Conservation (phyloP, 2,797 vertebrate species). For the Myiotriccus ornatus region DNA sequence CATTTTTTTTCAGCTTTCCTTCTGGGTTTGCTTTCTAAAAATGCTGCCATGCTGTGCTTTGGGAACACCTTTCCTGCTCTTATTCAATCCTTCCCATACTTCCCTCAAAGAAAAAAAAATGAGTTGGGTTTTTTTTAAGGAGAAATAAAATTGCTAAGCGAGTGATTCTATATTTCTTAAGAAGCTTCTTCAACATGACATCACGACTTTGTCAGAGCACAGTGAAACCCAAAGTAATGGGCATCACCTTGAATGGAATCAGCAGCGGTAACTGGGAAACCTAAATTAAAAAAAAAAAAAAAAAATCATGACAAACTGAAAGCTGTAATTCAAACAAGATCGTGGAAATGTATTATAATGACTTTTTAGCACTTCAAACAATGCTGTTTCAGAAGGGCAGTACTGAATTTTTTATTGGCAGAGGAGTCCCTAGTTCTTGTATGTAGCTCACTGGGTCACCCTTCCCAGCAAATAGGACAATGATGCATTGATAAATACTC, state of each 20-base stretch:
- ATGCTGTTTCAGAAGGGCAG: not conserved
- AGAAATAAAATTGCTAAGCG: not conserved
- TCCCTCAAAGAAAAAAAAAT: not conserved
- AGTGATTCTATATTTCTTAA: not conserved
- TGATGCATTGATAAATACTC: conserved; percentile 10
- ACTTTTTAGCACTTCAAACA: not conserved
- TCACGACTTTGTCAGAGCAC: not conserved
- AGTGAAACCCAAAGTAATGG: not conserved
- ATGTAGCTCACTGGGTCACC: conserved; percentile 52
- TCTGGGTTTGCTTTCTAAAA: not conserved
- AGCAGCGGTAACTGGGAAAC: not conserved
- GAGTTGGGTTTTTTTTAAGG: not conserved
- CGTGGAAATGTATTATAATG: not conserved
- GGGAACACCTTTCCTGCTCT: not conserved
- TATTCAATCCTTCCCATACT: not conserved
- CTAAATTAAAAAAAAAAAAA: not conserved
- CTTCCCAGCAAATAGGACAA: conserved; percentile 25
- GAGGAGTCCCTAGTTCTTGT: not conserved
- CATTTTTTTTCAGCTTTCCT: not conserved
- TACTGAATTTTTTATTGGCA: not conserved
- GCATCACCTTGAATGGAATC: not conserved
- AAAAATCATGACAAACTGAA: not conserved
- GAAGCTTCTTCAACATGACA: not conserved
- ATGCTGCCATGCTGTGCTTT: not conserved
- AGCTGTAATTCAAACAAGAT: not conserved